Evolutionary conservation across 1,140 invertebrate genomes (phyloP).

Genomic region (Nylanderia fulva): DNA sequence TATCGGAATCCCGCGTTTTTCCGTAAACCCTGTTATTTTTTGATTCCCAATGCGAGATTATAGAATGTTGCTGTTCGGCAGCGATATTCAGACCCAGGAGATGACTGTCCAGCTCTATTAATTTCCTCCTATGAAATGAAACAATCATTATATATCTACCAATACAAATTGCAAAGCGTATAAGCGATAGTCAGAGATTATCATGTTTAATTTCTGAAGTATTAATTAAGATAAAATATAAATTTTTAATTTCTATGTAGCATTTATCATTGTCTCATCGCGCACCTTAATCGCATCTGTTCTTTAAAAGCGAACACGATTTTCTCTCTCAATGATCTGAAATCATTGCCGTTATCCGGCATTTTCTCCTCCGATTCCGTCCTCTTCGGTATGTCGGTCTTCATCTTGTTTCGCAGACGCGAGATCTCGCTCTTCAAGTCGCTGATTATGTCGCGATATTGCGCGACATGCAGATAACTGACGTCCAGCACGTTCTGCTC

Average conservation of each 20-base stretch:
- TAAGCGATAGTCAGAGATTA: too few species aligned
- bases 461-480: slow-evolving; percentile 91
- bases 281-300: slow-evolving; percentile 94
- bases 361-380: slow-evolving; percentile 57
- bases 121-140: slow-evolving; percentile 86
- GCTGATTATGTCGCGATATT: slow-evolving; percentile 92
- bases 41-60: slow-evolving; percentile 95
- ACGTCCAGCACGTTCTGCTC: slow-evolving; percentile 93
- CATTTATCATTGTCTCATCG: too few species aligned
- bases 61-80: slow-evolving; percentile 93
- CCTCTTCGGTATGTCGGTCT: slow-evolving; percentile 88
- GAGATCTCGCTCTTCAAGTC: slow-evolving; percentile 95
- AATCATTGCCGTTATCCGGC: slow-evolving; percentile 84
- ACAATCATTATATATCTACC: too few species aligned
- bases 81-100: slow-evolving; percentile 93
- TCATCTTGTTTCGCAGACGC: slow-evolving; percentile 92
- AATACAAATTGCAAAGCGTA: too few species aligned
- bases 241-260: background rate
- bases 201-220: too few species aligned
- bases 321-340: slow-evolving; percentile 92
- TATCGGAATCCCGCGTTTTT: slow-evolving; percentile 83
- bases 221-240: slow-evolving; percentile 53
- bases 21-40: slow-evolving; percentile 91
- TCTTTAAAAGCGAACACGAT: slow-evolving; percentile 95
- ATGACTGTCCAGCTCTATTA: slow-evolving; percentile 95